Percentiles rank a stretch among this genome's conserved stretches.
These are phyloP conservation scores for Apodemia hepburni DNA, from an alignment of 2,888 invertebrate species.

Conservation along the genomic window DNA sequence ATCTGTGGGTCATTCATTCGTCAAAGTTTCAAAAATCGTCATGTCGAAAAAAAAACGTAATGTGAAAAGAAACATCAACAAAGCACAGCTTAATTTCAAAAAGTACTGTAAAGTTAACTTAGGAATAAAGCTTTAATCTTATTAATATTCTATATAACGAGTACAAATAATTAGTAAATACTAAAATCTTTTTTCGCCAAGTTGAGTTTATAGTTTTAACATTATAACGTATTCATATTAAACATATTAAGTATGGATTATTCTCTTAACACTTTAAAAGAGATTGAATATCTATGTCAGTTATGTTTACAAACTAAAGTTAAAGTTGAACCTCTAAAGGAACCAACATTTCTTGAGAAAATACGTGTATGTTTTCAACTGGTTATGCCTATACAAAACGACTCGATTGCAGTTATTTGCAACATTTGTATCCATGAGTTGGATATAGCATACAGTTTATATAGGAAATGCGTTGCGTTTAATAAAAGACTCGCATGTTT, in stretches of 20 bases:
- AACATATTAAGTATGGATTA: neutral
- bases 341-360: neutral
- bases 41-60: too few species aligned
- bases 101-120: too few species aligned
- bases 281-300: neutral
- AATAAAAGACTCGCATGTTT: conserved; percentile 44
- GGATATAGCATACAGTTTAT: conserved; percentile 48
- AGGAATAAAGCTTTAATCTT: too few species aligned
- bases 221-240: neutral
- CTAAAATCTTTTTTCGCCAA: too few species aligned
- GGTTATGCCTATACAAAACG: neutral
- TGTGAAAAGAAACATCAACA: too few species aligned
- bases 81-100: too few species aligned
- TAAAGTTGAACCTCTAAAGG: neutral
- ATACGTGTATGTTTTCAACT: conserved; percentile 9
- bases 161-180: too few species aligned
- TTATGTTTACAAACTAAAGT: conserved; percentile 1
- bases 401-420: conserved; percentile 42
- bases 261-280: conserved; percentile 3
- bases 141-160: too few species aligned
- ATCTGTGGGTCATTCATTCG: too few species aligned
- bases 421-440: conserved; percentile 49
- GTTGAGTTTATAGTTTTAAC: neutral
- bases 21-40: too few species aligned
- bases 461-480: conserved; percentile 52